These are phyloP conservation scores for Epinephelus fuscoguttatus DNA, from an alignment of 2,113 vertebrate species.

Conservation along the genomic window DNA sequence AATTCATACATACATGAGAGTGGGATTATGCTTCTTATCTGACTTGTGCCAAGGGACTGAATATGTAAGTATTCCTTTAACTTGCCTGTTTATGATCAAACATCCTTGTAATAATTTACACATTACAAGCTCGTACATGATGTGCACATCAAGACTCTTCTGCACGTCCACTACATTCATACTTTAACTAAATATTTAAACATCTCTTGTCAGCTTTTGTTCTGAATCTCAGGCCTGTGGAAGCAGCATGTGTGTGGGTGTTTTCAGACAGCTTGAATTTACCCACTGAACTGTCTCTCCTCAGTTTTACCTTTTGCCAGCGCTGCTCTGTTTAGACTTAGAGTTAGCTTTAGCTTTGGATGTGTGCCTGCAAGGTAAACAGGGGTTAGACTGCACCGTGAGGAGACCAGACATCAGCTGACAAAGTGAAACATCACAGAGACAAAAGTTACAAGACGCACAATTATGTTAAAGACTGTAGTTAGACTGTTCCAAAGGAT, in stretches of 20 bases:
- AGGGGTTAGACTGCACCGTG: conserved; percentile 74
- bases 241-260: conserved; percentile 32
- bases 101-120: background rate
- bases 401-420: background rate
- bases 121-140: background rate
- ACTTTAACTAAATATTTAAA: background rate
- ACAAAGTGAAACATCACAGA: conserved; percentile 11
- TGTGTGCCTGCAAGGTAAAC: conserved; percentile 91
- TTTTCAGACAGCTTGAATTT: conserved; percentile 36
- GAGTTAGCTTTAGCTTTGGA: conserved; percentile 88
- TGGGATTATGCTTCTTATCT: too few species aligned
- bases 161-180: background rate
- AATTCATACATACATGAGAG: too few species aligned
- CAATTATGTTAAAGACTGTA: conserved; percentile 8
- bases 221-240: background rate
- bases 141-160: background rate
- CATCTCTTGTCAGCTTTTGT: background rate
- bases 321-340: conserved; percentile 85
- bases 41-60: too few species aligned
- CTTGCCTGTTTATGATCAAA: background rate
- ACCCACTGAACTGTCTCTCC: conserved; percentile 32
- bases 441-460: conserved; percentile 16
- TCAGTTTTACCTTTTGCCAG: conserved; percentile 90
- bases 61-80: too few species aligned
- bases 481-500: conserved; percentile 13